Conservation (phyloP, 2,797 vertebrate genomes). For the Schizopygopsis pylzovi region DNA sequence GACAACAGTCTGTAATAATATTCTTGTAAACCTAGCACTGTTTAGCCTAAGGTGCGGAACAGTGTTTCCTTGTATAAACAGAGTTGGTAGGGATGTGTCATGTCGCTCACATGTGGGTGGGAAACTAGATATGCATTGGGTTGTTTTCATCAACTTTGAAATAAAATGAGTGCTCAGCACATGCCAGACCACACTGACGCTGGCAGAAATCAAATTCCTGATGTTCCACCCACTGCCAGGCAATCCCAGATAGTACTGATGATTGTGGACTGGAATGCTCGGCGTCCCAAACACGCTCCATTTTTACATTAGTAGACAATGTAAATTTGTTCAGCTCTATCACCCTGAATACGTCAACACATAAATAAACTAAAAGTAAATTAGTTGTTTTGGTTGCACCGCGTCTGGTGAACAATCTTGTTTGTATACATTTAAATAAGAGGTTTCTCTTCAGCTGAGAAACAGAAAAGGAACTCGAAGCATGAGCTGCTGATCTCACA, state of each 20-base stretch:
- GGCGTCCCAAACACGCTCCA: slow-evolving; percentile 50
- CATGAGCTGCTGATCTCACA: slow-evolving; percentile 26
- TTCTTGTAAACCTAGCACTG: background rate
- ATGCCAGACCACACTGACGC: slow-evolving; percentile 67
- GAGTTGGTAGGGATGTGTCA: background rate
- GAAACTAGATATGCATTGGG: slow-evolving; percentile 45
- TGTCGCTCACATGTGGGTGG: slow-evolving; percentile 12
- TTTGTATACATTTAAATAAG: background rate
- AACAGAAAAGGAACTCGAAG: background rate
- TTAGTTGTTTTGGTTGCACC: background rate
- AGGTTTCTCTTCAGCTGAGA: background rate
- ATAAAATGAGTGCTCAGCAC: slow-evolving; percentile 72
- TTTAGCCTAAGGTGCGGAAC: slow-evolving; percentile 14
- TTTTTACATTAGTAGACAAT: slow-evolving; percentile 44
- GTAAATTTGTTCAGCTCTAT: slow-evolving; percentile 47
- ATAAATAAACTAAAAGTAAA: background rate
- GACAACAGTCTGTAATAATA: slow-evolving; percentile 12
- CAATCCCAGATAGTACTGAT: slow-evolving; percentile 64
- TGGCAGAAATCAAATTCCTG: slow-evolving; percentile 77
- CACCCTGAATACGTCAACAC: slow-evolving; percentile 7
- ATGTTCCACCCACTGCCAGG: slow-evolving; percentile 60
- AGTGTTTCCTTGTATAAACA: slow-evolving; percentile 26
- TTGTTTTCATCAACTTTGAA: slow-evolving; percentile 65
- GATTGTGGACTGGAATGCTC: slow-evolving; percentile 69
- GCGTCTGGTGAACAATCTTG: background rate